Evolutionary conservation across 2,113 vertebrate genomes (phyloP), one percentile per base, ranked within the genome.

Genomic region (Myxocyprinus asiaticus): DNA sequence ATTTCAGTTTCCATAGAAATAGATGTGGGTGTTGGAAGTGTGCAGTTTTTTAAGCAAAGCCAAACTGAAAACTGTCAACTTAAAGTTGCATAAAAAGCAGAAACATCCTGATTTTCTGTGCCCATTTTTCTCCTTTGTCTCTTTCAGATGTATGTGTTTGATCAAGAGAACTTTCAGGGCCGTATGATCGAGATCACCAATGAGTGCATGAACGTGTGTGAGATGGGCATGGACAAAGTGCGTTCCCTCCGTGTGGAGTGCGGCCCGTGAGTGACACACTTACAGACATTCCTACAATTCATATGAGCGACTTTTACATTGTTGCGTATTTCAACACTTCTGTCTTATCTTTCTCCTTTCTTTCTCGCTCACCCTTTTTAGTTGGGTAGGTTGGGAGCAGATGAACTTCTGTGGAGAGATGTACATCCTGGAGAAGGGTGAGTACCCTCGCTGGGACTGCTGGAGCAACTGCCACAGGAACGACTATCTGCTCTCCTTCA

Each of bases 351-450:
- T n/a, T 7, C 51, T 76, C 42, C 58, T 53, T 76, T 7, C 45
- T 17, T 43, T 9, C 22, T 74, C 7, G n/a, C 45, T n/a, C 22
- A 9, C 9, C 71, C 33, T 44, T 8, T 47, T 7, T 47, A 88
- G 86, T 43, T 89, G 84, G 53, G 87, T 88, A 67, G 81, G 82
- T 48, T 89, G 79, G 51, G 88, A 88, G 80, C 87, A 84, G 80
- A 82, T 85, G 85, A 88, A 87, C 77, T 86, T 88, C 86, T 86
- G 82, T 42, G 87, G 87, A 44, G 85, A 87, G 81, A 85, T 88
- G 93, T 94, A 93, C 87, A 90, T 94, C 86, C 88, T 94, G 88
- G 94, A 94, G 91, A 94, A 93, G 87, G 93, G 93, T 56, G 94
- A 94, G 84, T 94, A 93, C 65, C 93, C 94, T 43, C 93, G 93